Conservation (phyloP, 2,113 vertebrate species). For the Isurus oxyrinchus region DNA sequence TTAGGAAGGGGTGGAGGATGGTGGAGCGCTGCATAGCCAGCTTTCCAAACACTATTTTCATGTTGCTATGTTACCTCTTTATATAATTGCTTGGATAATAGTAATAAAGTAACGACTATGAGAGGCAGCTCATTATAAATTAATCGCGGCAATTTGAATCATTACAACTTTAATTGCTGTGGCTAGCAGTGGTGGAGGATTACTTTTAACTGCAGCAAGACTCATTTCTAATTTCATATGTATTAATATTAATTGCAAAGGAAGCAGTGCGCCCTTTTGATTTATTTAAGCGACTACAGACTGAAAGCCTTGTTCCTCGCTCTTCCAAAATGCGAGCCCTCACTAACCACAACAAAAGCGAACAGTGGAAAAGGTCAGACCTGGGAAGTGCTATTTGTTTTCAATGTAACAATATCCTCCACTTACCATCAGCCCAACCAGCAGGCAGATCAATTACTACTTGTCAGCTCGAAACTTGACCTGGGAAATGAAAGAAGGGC, state of each 20-base stretch:
- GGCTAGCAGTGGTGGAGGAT: neutral
- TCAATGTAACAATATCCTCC: conserved; percentile 93
- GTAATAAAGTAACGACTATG: neutral
- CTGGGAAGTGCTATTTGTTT: conserved; percentile 92
- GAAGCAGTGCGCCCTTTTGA: conserved; percentile 23
- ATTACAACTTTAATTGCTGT: neutral
- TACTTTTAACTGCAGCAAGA: neutral
- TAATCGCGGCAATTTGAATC: conserved; percentile 31
- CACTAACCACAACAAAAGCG: conserved; percentile 66
- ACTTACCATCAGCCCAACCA: conserved; percentile 85
- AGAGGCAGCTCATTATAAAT: conserved; percentile 2
- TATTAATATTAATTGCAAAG: conserved; percentile 27
- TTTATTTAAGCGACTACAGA: conserved; percentile 32
- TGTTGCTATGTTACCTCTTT: neutral
- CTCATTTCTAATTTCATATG: conserved; percentile 1
- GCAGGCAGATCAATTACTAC: conserved; percentile 95
- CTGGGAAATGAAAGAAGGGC: conserved; percentile 86
- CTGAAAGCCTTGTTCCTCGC: conserved; percentile 32
- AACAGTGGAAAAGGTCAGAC: conserved; percentile 64
- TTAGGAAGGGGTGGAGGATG: neutral
- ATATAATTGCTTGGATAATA: conserved; percentile 4
- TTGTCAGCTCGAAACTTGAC: conserved; percentile 83
- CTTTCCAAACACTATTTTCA: neutral
- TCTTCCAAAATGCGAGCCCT: conserved; percentile 31
- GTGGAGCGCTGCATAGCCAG: neutral